Conservation (phyloP, 2,797 vertebrate species). For the Myotis pilosus region DNA sequence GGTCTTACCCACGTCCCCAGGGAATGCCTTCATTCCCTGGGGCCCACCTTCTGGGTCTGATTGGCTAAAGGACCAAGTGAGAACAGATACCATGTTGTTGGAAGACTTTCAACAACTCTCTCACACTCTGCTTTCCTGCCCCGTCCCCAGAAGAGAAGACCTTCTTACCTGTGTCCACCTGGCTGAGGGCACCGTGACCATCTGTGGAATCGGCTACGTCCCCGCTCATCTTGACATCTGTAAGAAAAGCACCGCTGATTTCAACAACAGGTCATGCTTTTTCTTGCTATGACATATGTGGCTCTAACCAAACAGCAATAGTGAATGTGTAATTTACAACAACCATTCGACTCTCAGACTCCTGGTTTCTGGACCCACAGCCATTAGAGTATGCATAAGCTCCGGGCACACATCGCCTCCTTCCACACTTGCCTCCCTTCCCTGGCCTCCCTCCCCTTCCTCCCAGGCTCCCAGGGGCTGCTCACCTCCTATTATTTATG, state of each 20-base stretch:
- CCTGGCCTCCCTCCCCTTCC: conserved; percentile 2
- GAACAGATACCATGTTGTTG: neutral
- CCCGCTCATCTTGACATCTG: conserved; percentile 98
- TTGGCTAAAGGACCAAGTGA: neutral
- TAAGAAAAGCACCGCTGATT: conserved; percentile 91
- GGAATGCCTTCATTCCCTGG: neutral
- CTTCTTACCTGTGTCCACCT: conserved; percentile 94
- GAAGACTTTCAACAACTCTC: conserved; percentile 34
- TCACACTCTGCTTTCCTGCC: neutral
- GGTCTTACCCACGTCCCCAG: neutral
- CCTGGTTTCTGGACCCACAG: conserved; percentile 84
- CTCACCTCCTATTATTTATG: conserved; percentile 18
- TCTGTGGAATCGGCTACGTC: conserved; percentile 92
- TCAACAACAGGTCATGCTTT: conserved; percentile 91
- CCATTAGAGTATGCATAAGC: conserved; percentile 92
- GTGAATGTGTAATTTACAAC: conserved; percentile 92
- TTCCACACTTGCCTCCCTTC: conserved; percentile 53
- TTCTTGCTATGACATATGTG: conserved; percentile 85
- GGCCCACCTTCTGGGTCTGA: neutral
- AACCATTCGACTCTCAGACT: conserved; percentile 90
- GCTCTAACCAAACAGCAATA: conserved; percentile 88
- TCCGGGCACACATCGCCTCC: conserved; percentile 74
- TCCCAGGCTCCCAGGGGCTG: neutral
- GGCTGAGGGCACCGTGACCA: conserved; percentile 80
- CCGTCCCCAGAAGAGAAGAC: neutral